phyloP scores from a whole-genome alignment of 2,113 vertebrate species.

The Oceanites oceanicus region DNA sequence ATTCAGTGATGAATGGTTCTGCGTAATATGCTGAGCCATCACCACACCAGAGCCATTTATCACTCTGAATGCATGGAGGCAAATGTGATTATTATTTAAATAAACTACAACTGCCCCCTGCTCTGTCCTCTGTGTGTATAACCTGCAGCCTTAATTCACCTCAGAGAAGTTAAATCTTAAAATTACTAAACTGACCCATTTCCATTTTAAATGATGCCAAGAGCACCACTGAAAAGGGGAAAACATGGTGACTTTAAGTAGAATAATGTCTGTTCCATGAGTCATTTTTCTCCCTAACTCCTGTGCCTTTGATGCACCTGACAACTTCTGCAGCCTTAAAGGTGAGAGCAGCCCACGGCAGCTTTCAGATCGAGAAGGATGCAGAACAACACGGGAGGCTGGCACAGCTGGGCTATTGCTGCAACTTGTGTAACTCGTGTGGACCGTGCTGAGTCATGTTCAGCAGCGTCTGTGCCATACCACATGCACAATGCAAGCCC shows the following conservation, averaged over 20 bases:
- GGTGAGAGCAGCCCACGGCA: neutral
- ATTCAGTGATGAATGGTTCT: constrained; percentile 69
- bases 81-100: constrained; percentile 72
- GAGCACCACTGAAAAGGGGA: neutral
- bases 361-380: neutral
- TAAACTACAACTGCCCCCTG: constrained; percentile 47
- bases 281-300: neutral
- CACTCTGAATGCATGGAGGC: constrained; percentile 46
- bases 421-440: neutral
- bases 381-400: neutral
- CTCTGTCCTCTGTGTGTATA: constrained; percentile 2
- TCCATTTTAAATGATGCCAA: constrained; percentile 25
- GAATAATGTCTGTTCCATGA: neutral
- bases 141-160: constrained; percentile 13
- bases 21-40: constrained; percentile 70
- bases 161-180: constrained; percentile 22
- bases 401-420: neutral
- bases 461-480: neutral
- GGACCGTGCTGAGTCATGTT: neutral
- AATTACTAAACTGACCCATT: constrained; percentile 15
- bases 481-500: neutral
- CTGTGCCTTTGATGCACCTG: constrained; percentile 1
- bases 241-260: neutral
- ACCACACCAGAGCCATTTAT: constrained; percentile 58
- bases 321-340: neutral